phyloP scores from a whole-genome alignment of 2,113 vertebrate genomes.

The Psettodes erumei region DNA sequence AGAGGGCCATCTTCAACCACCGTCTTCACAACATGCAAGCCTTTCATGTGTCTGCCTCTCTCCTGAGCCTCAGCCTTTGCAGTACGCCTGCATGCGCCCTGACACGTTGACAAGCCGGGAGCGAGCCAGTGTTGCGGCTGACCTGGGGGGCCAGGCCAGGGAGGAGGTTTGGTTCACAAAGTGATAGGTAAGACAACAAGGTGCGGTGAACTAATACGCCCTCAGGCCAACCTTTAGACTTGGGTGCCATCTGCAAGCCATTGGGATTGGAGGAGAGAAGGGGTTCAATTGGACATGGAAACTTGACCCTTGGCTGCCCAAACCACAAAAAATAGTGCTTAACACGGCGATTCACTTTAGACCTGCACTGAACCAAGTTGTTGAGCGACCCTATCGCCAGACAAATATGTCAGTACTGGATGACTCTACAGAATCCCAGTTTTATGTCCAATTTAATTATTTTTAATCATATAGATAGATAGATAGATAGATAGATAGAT shows the following conservation, averaged over 20 bases:
- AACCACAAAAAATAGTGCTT: conserved; percentile 29
- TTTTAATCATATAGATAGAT: neutral
- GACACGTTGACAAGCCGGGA: conserved; percentile 77
- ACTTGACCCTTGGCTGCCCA: conserved; percentile 19
- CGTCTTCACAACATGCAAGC: conserved; percentile 62
- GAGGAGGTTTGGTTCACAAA: conserved; percentile 67
- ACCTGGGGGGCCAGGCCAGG: conserved; percentile 63
- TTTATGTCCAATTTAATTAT: neutral
- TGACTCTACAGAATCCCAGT: neutral
- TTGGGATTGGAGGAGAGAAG: conserved; percentile 33
- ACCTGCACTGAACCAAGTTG: neutral
- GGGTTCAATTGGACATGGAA: conserved; percentile 38
- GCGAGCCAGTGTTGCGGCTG: conserved; percentile 71
- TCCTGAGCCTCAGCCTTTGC: conserved; percentile 26
- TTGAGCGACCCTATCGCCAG: neutral
- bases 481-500: too few species aligned
- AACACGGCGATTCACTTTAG: conserved; percentile 3
- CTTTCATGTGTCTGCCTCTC: conserved; percentile 69
- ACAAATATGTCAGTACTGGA: neutral
- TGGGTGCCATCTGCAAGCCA: conserved; percentile 63
- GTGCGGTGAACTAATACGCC: conserved; percentile 64
- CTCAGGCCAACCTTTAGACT: conserved; percentile 51
- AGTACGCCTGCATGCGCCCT: conserved; percentile 71
- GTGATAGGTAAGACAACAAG: conserved; percentile 70
- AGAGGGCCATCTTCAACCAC: conserved; percentile 55